Evolutionary conservation across 2,797 vertebrate species (phyloP), one percentile per base, ranked within the genome.

Genomic region (Austrolebias charrua): DNA sequence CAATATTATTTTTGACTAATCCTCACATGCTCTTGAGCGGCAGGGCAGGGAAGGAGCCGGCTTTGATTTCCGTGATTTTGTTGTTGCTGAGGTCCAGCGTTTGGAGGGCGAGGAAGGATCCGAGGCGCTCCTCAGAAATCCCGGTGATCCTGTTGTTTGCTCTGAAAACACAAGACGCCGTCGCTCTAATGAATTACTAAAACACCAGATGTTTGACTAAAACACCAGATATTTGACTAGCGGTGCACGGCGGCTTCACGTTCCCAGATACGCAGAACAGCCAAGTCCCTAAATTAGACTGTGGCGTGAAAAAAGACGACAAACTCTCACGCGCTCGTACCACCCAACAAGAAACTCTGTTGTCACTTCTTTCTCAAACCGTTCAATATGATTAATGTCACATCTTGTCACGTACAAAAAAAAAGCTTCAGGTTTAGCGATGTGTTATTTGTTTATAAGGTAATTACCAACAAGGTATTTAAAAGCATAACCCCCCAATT

Each of bases 391-490:
- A 81, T 74, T 76, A 82, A 88, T 78, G 85, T 75, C 69, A 53
- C 6, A 38, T 16, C 76, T 85, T 78, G 69, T 90, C 87, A 78
- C 90, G 88, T 87, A n/a, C n/a, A 84, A 28, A 15, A 15, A 15
- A 4, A 15, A 44, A 89, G 70, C 81, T 63, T 86, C 81, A 61
- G 53, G 73, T 85, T 93, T 89, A 90, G 75, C 80, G 83, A 89
- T 66, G 82, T 90, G 93, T 94, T 92, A 92, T 87, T 95, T 94
- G 93, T 95, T 96, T 95, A 96, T 93, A 95, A 95, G 93, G 93
- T 94, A 94, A 96, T 98, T 96, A 96, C 94, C 90, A 93, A 95
- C 94, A 95, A 94, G 94, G 93, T 94, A 95, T 95, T 96, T 95
- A 94, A 90, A 90, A 91, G 90, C 77, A 81, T 82, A 86, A 95